Evolutionary conservation across 2,888 invertebrate genomes (phyloP), one percentile per base, ranked within the genome.

Genomic region (Sepioteuthis lessoniana): DNA sequence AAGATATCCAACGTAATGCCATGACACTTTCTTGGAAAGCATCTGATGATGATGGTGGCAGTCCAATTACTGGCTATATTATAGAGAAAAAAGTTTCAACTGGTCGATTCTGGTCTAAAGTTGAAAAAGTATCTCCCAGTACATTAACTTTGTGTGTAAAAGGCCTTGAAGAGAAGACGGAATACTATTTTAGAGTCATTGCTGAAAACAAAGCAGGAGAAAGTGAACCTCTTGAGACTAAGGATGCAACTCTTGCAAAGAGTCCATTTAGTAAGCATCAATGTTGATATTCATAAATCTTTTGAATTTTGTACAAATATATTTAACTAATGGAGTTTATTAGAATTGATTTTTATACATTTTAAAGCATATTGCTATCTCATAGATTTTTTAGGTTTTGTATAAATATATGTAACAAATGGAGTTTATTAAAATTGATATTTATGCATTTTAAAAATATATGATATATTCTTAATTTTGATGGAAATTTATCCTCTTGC

Each of bases 181-280:
- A 98, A 0, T 99, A 99, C 96, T 98, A 98, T 97, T 99, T 99
- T 98, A 98, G 99, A 35, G 98, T 99, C 0, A 98, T 98, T 93
- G 99, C 99, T 25, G 98, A 98, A 55, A 99, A 99, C 97, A 98
- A 98, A 95, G 99, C 99, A 1, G 99, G 99, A 28, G 98, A 98
- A 0, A 99, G 99, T 91, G 98, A 99, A 95, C 98, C 99, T 0
- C 98, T 99, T 93, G 98, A 99, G 97, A 98, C 98, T 90, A 95
- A 96, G 38, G 94, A 95, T 35, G 93, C 96, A 10, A 95, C 96
- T 16, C 94, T 95, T 90, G 96, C 96, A 47, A 96, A 96, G 95
- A 96, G 96, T 95, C 96, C 95, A 92, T 96, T 96, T 94, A 96
- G 96, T 96, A 96, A 95, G 96, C 96, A 25, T 90, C 42, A 55